Base-by-base conservation (phyloP, 2,888 invertebrate genomes). In the Notodonta dromedarius region DNA sequence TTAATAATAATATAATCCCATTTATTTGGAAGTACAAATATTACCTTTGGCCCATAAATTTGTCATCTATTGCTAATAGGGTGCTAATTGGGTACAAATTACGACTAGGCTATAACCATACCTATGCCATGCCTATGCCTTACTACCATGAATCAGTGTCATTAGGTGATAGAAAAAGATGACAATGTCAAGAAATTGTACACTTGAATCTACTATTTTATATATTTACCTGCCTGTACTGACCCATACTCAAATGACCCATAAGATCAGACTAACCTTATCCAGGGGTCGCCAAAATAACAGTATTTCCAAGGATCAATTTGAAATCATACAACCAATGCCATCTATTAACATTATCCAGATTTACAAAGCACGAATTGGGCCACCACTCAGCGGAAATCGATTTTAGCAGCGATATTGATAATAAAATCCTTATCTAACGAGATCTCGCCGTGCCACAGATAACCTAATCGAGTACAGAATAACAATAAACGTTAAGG, bases 351-450 rank as follows among this genome's bases (percentile, higher is more conserved):
- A 50, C 16, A 16, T 50, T 50, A 50, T 50, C 50, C 14, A 11
- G 8, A 16, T 16, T 50, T 32, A 52, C 12, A 32, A 32, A 24
- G n/a, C 54, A 54, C 54, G 54, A 54, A 11, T 39, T 39, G 54
- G 54, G 39, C 54, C 54, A 54, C 39, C 13, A 54, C 54, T 24
- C 39, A 13, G 54, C 39, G 32, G 24, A 35, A 54, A 9, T 39
- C 54, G 14, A n/a, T 54, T 14, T 14, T 50, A 9, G 50, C 8
- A 50, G 16, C 5, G 35, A 39, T 54, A 54, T 14, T 6, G 39
- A 54, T 54, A 54, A 54, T 54, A 54, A 39, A 54, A 39, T 39
- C 8, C 32, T 54, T 54, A 54, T 54, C 54, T 39, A 54, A 54
- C 39, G 7, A 54, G 54, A 54, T 54, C 54, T 54, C 39, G 39